Percentiles rank a stretch among this genome's conserved stretches.
Conservation (phyloP, 2,113 vertebrate genomes). For the Struthidea cinerea region DNA sequence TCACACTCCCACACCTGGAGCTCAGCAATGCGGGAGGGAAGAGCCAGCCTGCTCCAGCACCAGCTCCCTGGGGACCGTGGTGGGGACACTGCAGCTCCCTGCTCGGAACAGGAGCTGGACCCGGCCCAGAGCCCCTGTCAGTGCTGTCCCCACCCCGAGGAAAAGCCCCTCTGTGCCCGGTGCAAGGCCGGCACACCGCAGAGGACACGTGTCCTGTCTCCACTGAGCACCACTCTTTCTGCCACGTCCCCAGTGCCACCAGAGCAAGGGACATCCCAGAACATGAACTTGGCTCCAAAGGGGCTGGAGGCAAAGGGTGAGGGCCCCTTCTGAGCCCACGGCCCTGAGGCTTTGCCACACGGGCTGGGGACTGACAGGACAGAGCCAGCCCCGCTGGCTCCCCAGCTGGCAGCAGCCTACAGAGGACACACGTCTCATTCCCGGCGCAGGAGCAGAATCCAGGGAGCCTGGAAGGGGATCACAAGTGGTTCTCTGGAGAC, state of each 20-base stretch:
- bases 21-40: rapidly evolving
- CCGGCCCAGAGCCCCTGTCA: not conserved
- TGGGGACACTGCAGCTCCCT: not conserved
- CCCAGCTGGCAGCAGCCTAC: not conserved
- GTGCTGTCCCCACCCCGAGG: rapidly evolving
- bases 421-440: rapidly evolving
- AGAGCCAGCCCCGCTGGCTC: not conserved
- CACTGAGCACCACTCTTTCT: not conserved
- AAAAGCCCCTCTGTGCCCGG: not conserved
- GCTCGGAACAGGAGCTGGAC: not conserved
- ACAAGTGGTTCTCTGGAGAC: not conserved
- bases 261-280: not conserved
- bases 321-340: not conserved
- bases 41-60: not conserved
- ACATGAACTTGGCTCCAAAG: rapidly evolving
- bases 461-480: not conserved
- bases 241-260: not conserved
- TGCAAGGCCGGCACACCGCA: not conserved
- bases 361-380: not conserved
- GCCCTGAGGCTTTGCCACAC: rapidly evolving
- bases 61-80: rapidly evolving
- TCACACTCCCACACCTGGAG: not conserved
- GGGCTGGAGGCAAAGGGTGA: not conserved
- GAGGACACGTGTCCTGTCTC: not conserved
- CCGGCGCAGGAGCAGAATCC: not conserved